Evolutionary conservation across 2,888 invertebrate genomes (phyloP).

Genomic region (Sycophila texana): DNA sequence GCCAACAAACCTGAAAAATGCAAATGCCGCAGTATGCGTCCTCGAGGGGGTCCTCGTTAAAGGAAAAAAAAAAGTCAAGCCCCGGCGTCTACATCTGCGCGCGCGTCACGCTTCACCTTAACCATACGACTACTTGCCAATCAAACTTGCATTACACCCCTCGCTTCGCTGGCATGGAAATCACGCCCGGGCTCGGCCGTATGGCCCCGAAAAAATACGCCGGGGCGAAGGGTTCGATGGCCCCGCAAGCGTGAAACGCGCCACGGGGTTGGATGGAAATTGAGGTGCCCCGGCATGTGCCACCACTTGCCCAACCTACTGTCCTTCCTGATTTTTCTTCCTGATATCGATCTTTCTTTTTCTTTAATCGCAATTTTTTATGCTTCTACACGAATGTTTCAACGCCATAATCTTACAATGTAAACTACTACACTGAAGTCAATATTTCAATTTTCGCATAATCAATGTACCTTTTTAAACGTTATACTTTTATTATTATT

Average conservation of each 20-base stretch:
- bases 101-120: neutral
- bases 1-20: constrained; percentile 26
- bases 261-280: neutral
- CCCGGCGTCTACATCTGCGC: constrained; percentile 13
- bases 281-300: no score
- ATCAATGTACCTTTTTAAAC: no score
- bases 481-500: no score
- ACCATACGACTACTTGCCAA: constrained; percentile 7
- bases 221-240: constrained; percentile 2
- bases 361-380: no score
- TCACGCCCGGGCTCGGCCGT: constrained; percentile 22
- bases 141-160: constrained; percentile 17
- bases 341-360: no score
- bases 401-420: no score
- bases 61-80: neutral
- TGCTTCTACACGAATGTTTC: no score
- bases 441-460: no score
- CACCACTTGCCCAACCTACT: neutral
- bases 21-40: constrained; percentile 20
- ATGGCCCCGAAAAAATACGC: constrained; percentile 6
- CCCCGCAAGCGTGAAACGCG: constrained; percentile 56
- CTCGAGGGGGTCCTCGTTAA: constrained; percentile 9
- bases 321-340: neutral
- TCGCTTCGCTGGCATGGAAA: constrained; percentile 4
- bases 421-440: no score